Conservation (phyloP, 2,797 vertebrate species). For the Sciaenops ocellatus region DNA sequence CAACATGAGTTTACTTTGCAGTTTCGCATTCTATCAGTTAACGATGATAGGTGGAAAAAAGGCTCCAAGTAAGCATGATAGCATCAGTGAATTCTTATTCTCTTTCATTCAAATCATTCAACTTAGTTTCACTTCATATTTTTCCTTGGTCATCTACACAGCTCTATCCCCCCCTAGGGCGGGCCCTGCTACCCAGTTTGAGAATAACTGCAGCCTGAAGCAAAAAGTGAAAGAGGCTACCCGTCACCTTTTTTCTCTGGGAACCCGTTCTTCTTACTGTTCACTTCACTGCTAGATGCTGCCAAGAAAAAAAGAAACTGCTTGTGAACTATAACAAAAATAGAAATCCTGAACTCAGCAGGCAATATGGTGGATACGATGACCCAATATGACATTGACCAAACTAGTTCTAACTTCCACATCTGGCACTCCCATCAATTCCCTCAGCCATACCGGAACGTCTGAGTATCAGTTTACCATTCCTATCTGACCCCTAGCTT, state of each 20-base stretch:
- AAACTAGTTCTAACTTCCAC: constrained; percentile 46
- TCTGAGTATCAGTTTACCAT: constrained; percentile 73
- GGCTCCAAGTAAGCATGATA: too few species aligned
- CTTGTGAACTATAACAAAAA: constrained; percentile 18
- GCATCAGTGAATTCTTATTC: too few species aligned
- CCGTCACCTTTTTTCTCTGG: background rate
- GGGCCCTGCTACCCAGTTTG: too few species aligned
- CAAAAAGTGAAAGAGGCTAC: constrained; percentile 12
- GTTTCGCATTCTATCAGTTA: too few species aligned
- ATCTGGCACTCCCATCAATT: constrained; percentile 76
- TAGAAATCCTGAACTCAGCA: constrained; percentile 30
- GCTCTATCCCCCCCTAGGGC: too few species aligned
- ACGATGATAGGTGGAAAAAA: too few species aligned
- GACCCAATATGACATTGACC: constrained; percentile 46
- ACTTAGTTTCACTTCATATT: too few species aligned
- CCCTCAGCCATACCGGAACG: constrained; percentile 48
- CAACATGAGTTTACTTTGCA: too few species aligned
- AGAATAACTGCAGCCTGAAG: background rate
- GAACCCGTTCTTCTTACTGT: constrained; percentile 1
- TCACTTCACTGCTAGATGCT: background rate
- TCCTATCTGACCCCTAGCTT: constrained; percentile 62
- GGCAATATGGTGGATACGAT: constrained; percentile 18
- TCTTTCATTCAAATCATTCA: too few species aligned
- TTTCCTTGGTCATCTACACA: too few species aligned
- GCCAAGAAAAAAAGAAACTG: background rate